phyloP scores from a whole-genome alignment of 2,888 invertebrate species.

The Cistogaster globosa region DNA sequence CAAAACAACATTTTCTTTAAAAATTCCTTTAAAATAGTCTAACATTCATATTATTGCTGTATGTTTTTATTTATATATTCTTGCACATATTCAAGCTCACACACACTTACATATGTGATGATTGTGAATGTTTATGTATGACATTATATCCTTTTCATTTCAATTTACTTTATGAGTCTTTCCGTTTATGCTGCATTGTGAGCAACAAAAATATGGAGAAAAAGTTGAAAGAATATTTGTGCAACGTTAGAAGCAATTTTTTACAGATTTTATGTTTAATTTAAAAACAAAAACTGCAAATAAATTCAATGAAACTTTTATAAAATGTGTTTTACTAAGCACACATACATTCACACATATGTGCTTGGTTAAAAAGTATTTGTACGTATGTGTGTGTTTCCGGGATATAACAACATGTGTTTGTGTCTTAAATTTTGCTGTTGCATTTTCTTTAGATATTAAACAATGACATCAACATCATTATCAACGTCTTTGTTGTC shows the following conservation, averaged over 20 bases:
- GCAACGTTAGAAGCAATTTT: conserved; percentile 58
- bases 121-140: conserved; percentile 23
- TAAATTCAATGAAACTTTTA: conserved; percentile 66
- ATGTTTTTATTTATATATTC: conserved; percentile 29
- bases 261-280: conserved; percentile 65
- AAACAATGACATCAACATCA: conserved; percentile 82
- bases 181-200: conserved; percentile 64
- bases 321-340: conserved; percentile 23
- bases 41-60: conserved; percentile 54
- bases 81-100: not conserved
- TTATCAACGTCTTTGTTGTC: conserved; percentile 72
- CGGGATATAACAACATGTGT: not conserved
- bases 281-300: conserved; percentile 42
- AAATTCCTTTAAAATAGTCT: conserved; percentile 51
- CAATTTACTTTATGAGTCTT: conserved; percentile 67
- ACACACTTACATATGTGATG: not conserved
- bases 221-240: conserved; percentile 44
- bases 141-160: conserved; percentile 67
- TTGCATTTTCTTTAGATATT: conserved; percentile 73
- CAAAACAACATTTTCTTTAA: conserved; percentile 24
- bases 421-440: conserved; percentile 61
- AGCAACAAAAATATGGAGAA: conserved; percentile 28
- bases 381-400: conserved; percentile 4
- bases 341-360: not conserved
- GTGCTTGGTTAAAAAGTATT: conserved; percentile 4